Evolutionary conservation across 2,888 invertebrate genomes (phyloP), one percentile per base, ranked within the genome.

Genomic region (Clostera curtula): DNA sequence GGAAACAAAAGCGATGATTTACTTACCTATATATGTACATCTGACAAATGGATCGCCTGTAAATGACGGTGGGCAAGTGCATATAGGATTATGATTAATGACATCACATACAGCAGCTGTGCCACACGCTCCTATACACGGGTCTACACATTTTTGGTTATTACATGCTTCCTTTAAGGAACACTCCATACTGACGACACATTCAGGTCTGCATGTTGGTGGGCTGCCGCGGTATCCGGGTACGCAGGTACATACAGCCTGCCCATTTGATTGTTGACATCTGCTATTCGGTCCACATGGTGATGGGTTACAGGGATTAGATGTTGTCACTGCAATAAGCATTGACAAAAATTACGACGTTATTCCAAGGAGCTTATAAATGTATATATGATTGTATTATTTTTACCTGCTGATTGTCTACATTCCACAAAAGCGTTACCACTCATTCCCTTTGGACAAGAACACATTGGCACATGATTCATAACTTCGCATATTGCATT

Each of bases 101-200:
- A 93, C 91, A 40, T 84, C 87, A 57, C 93, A 94, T 25, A 88
- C 72, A 1, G 93, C 92, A 30, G 86, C 87, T 27, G 86, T 74
- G 8, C 93, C 93, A 52, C 93, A 93, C n/a, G 90, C 89, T 20
- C 91, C 92, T 9, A 90, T 87, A 53, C 93, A 93, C 2, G 93
- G 93, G 68, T 93, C 89, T 31, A 87, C 69, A 66, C 93, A 93
- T 68, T 90, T 90, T 59, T 90, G 87, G 59, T 87, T 89, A 36
- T 89, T 90, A 52, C 93, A 93, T 24, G 92, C 91, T 56, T 87
- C 79, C 42, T 88, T 89, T 38, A 89, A 86, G 7, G 89, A 66
- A 56, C 93, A 93, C 61, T 93, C 92, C 1, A 90, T 84, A 61
- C 90, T 90, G 34, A 90, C 88, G 17, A 87, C 85, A 58, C 93